Conservation (phyloP, 2,113 vertebrate genomes). For the Lanius ludovicianus region DNA sequence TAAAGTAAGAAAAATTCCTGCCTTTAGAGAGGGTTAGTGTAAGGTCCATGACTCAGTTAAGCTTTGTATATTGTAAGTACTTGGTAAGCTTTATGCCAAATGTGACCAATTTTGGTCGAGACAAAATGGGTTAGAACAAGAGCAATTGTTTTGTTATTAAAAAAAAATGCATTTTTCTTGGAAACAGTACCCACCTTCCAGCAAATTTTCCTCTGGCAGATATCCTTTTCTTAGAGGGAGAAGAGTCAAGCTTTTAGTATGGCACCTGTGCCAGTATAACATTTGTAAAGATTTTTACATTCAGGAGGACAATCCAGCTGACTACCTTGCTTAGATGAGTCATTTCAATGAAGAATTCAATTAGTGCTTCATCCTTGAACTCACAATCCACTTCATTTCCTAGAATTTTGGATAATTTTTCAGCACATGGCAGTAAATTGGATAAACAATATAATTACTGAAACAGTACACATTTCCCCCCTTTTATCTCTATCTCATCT, state of each 20-base stretch:
- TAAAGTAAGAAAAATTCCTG: background rate
- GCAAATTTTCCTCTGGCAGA: background rate
- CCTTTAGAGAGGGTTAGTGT: background rate
- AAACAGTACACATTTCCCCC: background rate
- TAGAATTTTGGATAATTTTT: constrained; percentile 40
- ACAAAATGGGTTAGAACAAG: background rate
- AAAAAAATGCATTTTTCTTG: background rate
- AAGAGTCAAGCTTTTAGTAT: background rate
- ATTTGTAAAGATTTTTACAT: background rate
- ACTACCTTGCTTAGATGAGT: background rate
- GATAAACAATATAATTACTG: constrained; percentile 8
- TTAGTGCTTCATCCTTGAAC: constrained; percentile 33
- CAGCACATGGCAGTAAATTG: background rate
- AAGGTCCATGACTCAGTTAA: background rate
- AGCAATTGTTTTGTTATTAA: background rate
- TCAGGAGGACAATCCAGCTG: background rate
- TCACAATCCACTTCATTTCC: constrained; percentile 22
- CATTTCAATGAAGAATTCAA: constrained; percentile 43
- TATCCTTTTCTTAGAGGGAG: background rate
- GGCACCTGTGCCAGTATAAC: background rate
- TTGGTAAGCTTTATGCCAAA: background rate
- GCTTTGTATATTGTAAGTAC: background rate
- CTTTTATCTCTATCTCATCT: background rate
- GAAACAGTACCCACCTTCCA: background rate
- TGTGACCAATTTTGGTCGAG: background rate